Base-by-base conservation (phyloP, 2,888 invertebrate genomes). In the Phyto melanocephala region DNA sequence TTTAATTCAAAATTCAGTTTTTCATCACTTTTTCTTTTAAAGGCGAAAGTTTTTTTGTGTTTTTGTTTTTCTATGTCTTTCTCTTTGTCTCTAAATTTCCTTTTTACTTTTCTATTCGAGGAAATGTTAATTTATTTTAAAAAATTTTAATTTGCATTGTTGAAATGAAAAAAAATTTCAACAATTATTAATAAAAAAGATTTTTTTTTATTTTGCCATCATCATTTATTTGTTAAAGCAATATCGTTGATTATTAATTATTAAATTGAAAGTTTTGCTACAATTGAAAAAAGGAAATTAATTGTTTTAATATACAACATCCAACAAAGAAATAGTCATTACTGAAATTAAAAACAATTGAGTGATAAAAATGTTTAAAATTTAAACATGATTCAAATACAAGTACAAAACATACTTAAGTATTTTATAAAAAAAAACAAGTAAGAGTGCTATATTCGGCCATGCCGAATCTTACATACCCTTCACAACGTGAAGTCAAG, bases 21-120 rank as follows among this genome's bases (percentile, higher is more conserved):
- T 74, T 74, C 24, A 62, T 70, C 45, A 68, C 63, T 74, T 80
- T 80, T 83, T 76, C 68, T 80, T 83, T 72, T 63, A 24, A 47
- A 76, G 67, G 80, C 74, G 77, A 80, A 80, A 80, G 80, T 77
- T 80, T 63, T 15, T 56, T 68, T 70, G n/a, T n/a, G n/a, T n/a
- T n/a, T n/a, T n/a, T n/a, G n/a, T n/a, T n/a, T n/a, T n/a, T n/a
- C n/a, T n/a, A n/a, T 50, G 7, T 17, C 24, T 58, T 6, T 37
- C 15, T 47, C 13, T 50, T 45, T 35, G 13, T 45, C 35, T 58
- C 52, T n/a, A 15, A n/a, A 11, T n/a, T 50, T 20, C 17, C 28
- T 13, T 56, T 45, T 52, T 8, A 8, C 45, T 45, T 65, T 20
- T 28, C 28, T 11, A 67, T 33, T 67, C 65, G 17, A 76, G 79